Conservation (phyloP, 2,888 invertebrate species). For the Malacosoma neustria region DNA sequence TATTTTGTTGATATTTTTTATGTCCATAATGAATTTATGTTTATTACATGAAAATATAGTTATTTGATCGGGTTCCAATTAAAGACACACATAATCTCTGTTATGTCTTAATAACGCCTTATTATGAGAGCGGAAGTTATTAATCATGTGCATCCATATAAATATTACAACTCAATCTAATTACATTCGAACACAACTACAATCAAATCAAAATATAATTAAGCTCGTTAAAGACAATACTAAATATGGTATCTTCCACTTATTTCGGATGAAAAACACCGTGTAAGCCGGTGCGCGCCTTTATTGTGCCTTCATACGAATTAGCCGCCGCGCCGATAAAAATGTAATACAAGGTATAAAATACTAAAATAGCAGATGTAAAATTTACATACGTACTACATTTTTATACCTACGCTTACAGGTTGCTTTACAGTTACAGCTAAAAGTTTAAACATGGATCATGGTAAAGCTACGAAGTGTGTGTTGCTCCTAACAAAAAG, state of each 20-base stretch:
- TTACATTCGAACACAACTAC: not conserved
- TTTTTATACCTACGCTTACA: no score
- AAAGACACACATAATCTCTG: not conserved
- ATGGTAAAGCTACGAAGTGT: no score
- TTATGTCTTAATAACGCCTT: not conserved
- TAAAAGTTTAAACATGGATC: no score
- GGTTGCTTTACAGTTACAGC: no score
- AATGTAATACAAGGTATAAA: no score
- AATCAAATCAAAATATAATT: not conserved
- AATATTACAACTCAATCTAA: not conserved
- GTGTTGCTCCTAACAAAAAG: no score
- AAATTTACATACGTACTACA: no score
- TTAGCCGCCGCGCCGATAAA: conserved; percentile 1
- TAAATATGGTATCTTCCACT: not conserved
- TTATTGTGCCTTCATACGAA: not conserved
- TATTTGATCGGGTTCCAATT: no score
- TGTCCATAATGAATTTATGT: no score
- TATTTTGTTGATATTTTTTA: no score
- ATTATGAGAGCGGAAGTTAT: not conserved
- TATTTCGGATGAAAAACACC: not conserved
- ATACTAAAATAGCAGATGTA: no score
- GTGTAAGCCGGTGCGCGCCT: not conserved
- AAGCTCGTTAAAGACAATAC: not conserved
- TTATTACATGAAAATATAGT: no score
- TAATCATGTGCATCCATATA: not conserved